Base-by-base conservation (phyloP, 2,797 vertebrate species). In the Argyrosomus regius region DNA sequence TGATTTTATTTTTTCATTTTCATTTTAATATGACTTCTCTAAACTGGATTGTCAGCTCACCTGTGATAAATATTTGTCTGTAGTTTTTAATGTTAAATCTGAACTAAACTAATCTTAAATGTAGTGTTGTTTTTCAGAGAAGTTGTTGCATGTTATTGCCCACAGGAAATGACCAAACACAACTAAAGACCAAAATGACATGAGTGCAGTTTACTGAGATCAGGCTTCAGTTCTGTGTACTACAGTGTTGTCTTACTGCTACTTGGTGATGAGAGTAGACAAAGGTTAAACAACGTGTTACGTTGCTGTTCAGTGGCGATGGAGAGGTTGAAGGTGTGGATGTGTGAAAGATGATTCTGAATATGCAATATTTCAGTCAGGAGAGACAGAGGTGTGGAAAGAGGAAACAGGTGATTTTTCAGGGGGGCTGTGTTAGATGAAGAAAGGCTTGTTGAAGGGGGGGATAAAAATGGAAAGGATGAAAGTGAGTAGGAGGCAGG, bases 271-370 rank as follows among this genome's bases (percentile, higher is more conserved):
- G 22, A 54, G 54, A 22, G n/a, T 7, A 49, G 76, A 57, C 67
- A 59, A 68, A 14, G 65, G 49, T 80, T 41, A 57, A 75, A 60
- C 13, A 41, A 7, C 7, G 14, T 62, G 69, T 68, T 45, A 62
- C 67, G 39, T 22, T 66, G 48, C 28, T 60, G 72, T 63, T 58
- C 57, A 49, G 77, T 0, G 18, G 56, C 26, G 24, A 54, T 41
- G 18, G 78, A 82, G 45, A 83, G 71, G 84, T 20, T 75, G 85
- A 77, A 49, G 73, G 68, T 66, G 86, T 13, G 9, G 49, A 72
- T 53, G 71, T 79, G 81, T 77, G 83, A 88, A 76, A 50, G 62
- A 72, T 56, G 77, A 78, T 73, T 81, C 82, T 85, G 81, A 86
- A 41, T 66, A 68, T 24, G 80, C 82, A 75, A 59, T 66, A 84